These are phyloP conservation scores for Ametastegia equiseti DNA, from an alignment of 2,888 invertebrate species.

Conservation along the genomic window DNA sequence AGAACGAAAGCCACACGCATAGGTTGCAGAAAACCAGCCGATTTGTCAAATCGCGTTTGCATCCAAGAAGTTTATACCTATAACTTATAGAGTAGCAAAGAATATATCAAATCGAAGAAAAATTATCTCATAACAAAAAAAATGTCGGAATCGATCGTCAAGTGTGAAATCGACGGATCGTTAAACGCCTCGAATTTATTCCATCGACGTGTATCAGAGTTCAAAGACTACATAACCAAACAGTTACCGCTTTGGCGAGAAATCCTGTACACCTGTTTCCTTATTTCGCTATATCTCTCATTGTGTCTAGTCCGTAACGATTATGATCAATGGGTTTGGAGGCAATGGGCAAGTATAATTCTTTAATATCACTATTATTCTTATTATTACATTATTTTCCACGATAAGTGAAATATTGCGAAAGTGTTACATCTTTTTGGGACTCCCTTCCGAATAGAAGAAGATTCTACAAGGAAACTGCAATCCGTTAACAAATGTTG, in stretches of 20 bases:
- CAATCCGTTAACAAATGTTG: too few relatives aligned
- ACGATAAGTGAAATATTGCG: too few relatives aligned
- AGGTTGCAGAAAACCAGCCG: too few relatives aligned
- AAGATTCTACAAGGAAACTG: not conserved
- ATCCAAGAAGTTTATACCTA: too few relatives aligned
- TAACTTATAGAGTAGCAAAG: too few relatives aligned
- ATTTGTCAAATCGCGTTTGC: too few relatives aligned
- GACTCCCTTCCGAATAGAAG: too few relatives aligned
- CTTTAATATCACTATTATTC: too few relatives aligned
- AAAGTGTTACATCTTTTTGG: too few relatives aligned
- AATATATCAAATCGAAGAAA: too few relatives aligned
- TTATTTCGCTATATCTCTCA: slow-evolving; percentile 91
- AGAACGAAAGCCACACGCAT: too few relatives aligned
- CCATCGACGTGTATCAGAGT: slow-evolving; percentile 66
- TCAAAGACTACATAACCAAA: slow-evolving; percentile 62
- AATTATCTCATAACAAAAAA: slow-evolving; percentile 47
- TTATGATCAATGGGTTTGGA: slow-evolving; percentile 95
- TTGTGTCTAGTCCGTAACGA: slow-evolving; percentile 98
- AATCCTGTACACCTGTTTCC: slow-evolving; percentile 71
- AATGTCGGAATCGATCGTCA: slow-evolving; percentile 72
- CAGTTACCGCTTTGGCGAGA: slow-evolving; percentile 63
- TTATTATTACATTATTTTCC: too few relatives aligned
- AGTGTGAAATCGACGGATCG: slow-evolving; percentile 71
- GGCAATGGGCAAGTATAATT: slow-evolving; percentile 81
- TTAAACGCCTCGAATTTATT: slow-evolving; percentile 68